Base-by-base conservation (phyloP, 2,113 vertebrate genomes). In the Malurus cyaneus region DNA sequence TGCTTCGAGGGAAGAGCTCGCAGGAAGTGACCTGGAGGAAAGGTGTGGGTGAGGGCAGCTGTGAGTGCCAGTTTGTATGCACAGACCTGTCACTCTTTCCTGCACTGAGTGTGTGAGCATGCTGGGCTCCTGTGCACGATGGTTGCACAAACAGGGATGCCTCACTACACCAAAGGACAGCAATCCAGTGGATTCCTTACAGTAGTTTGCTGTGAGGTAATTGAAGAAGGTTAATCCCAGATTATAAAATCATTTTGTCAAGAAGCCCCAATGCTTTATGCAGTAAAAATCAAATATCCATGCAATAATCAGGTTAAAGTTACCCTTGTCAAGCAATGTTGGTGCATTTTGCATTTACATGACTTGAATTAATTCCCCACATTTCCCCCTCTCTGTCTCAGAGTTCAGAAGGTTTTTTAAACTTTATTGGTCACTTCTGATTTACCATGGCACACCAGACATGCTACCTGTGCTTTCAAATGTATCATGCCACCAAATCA, bases 301-400 rank as follows among this genome's bases (percentile, higher is more conserved):
- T 0, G 0, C 26, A 29, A 34, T 69, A 67, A 74, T 46, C 0
- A 0, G 39, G 12, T 67, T 3, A 14, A 86, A 57, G 52, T 56
- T 83, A 44, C 36, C 4, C 23, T 64, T 64, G 25, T 53, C 42
- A 69, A 73, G 73, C 3, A 17, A 6, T 44, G 32, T 29, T 67
- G 36, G 24, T 49, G 36, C 21, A 42, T 92, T 93, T 78, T 89
- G 28, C n/a, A 36, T 67, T 92, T 74, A 20, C 10, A 2, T 72
- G 39, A 60, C 56, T 82, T 70, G 19, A 26, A 42, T 59, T 64
- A 4, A 64, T 81, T 87, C 71, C 21, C 19, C 23, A 34, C 32
- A 32, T 84, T 70, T 42, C 3, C 6, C 14, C 14, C 36, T 52
- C 53, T 36, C 36, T 77, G 26, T 29, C 74, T 76, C 69, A 57